Base-by-base conservation (phyloP, 2,113 vertebrate genomes). In the Catagonus wagneri region DNA sequence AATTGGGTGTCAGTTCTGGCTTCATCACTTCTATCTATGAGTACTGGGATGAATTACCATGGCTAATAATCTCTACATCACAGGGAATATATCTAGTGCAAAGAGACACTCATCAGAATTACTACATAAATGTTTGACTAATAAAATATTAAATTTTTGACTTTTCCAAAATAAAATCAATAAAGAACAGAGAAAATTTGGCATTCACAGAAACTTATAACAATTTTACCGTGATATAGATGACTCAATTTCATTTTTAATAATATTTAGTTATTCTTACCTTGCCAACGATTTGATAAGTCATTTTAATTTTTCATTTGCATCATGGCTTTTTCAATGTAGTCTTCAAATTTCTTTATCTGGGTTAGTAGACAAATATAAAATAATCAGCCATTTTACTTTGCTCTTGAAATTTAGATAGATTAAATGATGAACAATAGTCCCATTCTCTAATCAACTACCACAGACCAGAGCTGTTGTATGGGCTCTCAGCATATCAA, bases 241-340 rank as follows among this genome's bases (percentile, higher is more conserved):
- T 84, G 14, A 90, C 20, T 75, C 11, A 7, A 44, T 94, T 95
- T 90, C 6, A 97, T 34, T 89, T 75, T 96, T 92, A 94, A 80
- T 80, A 74, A 68, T 50, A n/a, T 29, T 61, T 8, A 83, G 2
- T 12, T 71, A 68, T 58, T 71, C 84, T 79, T 83, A 23, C 25
- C 56, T 27, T 94, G 61, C 2, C 39, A 91, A 25, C 91, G 44
- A 97, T 87, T 74, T 81, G 27, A 52, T 25, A 85, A 90, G 19
- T 58, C 44, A 83, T 69, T 75, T 92, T 34, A 34, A 68, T 1
- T 87, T 93, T 79, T 90, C n/a, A 50, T 92, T 83, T 97, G 6
- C 7, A 71, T 90, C 12, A 23, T 89, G 58, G 15, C 12, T n/a
- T 36, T 97, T 97, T 93, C 50, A 93, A 93, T 61, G 25, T 72